Evolutionary conservation across 2,888 invertebrate species (phyloP).

Genomic region (Drosophila lutescens): DNA sequence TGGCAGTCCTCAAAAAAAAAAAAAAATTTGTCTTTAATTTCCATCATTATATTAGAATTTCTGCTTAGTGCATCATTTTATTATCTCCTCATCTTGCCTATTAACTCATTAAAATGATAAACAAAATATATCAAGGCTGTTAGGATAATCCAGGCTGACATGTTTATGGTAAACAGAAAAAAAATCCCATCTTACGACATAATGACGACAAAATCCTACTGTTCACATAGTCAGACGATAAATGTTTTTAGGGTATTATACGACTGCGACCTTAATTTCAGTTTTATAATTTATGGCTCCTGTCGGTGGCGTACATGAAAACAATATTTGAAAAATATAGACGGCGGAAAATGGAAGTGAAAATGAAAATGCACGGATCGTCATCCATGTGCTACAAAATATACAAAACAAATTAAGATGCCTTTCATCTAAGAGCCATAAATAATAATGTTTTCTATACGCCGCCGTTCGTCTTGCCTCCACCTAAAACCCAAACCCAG

Average conservation of each 20-base stretch:
- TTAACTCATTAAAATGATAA: background rate
- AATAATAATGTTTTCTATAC: conserved; percentile 59
- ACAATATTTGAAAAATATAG: conserved; percentile 18
- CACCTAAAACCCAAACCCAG: background rate
- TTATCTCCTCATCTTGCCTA: no score
- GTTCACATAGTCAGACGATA: background rate
- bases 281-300: conserved; percentile 32
- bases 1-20: background rate
- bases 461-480: conserved; percentile 8
- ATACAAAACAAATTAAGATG: conserved; percentile 60
- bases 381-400: conserved; percentile 55
- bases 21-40: no score
- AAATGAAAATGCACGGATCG: conserved; percentile 51
- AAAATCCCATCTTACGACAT: background rate
- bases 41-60: no score
- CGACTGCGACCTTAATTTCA: conserved; percentile 26
- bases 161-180: conserved; percentile 1
- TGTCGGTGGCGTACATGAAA: conserved; percentile 39
- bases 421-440: conserved; percentile 73
- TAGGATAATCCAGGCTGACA: background rate
- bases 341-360: conserved; percentile 28
- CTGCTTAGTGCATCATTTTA: no score
- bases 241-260: conserved; percentile 11
- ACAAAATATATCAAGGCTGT: background rate
- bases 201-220: conserved; percentile 15